Conservation (phyloP, 1,140 invertebrate species). For the Cydia fagiglandana region DNA sequence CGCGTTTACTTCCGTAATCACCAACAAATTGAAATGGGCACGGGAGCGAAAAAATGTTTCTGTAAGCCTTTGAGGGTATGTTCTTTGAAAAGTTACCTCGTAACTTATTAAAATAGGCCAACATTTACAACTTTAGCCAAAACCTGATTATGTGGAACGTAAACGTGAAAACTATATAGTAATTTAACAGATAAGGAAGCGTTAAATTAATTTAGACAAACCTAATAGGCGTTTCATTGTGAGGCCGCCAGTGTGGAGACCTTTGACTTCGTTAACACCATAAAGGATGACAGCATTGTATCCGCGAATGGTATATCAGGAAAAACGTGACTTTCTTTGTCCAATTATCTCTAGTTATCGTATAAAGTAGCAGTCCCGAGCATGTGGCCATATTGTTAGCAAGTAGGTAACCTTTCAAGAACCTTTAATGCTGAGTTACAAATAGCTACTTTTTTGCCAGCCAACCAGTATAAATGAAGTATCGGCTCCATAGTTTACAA, state of each 20-base stretch:
- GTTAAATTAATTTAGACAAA: slow-evolving; percentile 38
- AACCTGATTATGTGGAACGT: background rate
- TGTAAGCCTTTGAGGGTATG: slow-evolving; percentile 13
- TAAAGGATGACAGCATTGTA: slow-evolving; percentile 52
- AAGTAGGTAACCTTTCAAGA: slow-evolving; percentile 25
- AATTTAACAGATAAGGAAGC: background rate
- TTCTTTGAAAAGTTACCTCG: slow-evolving; percentile 1
- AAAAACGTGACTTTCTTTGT: slow-evolving; percentile 57
- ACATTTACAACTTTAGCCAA: background rate
- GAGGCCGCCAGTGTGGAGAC: slow-evolving; percentile 45
- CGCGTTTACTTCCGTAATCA: slow-evolving; percentile 51
- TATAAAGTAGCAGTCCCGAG: slow-evolving; percentile 23
- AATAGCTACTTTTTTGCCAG: slow-evolving; percentile 18
- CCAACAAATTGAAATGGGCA: slow-evolving; percentile 45
- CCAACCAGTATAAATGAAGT: slow-evolving; percentile 22
- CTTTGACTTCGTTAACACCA: slow-evolving; percentile 56
- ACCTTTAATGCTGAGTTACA: slow-evolving; percentile 5
- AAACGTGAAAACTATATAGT: background rate
- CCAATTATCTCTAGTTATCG: slow-evolving; percentile 46
- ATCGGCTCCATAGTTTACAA: slow-evolving; percentile 19
- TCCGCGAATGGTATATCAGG: slow-evolving; percentile 52
- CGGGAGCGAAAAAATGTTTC: slow-evolving; percentile 32
- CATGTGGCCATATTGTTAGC: slow-evolving; percentile 26
- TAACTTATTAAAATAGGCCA: background rate
- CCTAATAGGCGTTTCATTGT: slow-evolving; percentile 40